phyloP scores from a whole-genome alignment of 2,113 vertebrate genomes.

The Entelurus aequoreus region DNA sequence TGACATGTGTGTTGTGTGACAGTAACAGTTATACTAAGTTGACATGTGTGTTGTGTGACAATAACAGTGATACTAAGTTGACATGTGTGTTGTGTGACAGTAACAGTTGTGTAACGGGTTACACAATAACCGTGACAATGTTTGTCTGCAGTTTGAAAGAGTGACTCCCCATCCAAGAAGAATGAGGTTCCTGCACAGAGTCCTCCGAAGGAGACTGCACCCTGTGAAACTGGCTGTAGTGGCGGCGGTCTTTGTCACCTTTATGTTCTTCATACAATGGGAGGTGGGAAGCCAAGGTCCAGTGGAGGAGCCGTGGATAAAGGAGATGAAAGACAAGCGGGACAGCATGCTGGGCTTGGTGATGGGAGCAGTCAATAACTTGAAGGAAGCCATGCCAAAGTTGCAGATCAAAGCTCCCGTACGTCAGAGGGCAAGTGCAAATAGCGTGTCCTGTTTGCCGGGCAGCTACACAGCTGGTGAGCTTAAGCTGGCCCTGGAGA shows the following conservation, averaged over 20 bases:
- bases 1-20: no score
- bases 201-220: slow-evolving; percentile 75
- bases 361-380: slow-evolving; percentile 91
- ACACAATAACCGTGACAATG: neutral
- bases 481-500: slow-evolving; percentile 80
- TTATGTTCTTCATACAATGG: slow-evolving; percentile 92
- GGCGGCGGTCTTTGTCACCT: slow-evolving; percentile 83
- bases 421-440: slow-evolving; percentile 68
- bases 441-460: slow-evolving; percentile 73
- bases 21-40: no score
- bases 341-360: slow-evolving; percentile 84
- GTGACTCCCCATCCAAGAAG: slow-evolving; percentile 47
- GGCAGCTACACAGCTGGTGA: slow-evolving; percentile 87
- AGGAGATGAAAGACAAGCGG: slow-evolving; percentile 79
- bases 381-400: slow-evolving; percentile 90
- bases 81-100: no score
- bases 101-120: no score
- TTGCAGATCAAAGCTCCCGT: slow-evolving; percentile 94
- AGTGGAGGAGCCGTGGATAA: slow-evolving; percentile 79
- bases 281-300: slow-evolving; percentile 84
- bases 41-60: no score
- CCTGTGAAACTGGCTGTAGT: slow-evolving; percentile 82
- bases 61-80: no score
- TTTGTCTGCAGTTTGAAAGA: slow-evolving; percentile 24
- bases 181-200: slow-evolving; percentile 80